phyloP scores from a whole-genome alignment of 1,140 invertebrate species.

The Nylanderia fulva region DNA sequence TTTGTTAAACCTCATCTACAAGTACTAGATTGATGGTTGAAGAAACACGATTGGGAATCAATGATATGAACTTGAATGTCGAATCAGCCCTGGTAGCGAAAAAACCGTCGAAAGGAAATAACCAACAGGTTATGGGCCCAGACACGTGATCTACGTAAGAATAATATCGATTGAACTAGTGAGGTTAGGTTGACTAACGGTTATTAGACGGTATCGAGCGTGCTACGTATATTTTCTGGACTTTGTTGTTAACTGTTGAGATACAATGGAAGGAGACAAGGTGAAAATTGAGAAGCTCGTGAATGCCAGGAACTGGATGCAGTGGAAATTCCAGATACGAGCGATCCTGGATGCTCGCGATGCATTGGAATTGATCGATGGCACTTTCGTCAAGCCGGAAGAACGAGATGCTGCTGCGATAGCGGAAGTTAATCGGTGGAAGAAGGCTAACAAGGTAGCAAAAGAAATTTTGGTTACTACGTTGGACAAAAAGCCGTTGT shows the following conservation, averaged over 20 bases:
- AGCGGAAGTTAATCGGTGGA: conserved; percentile 25
- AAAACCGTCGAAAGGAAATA: no score
- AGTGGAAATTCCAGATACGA: conserved; percentile 28
- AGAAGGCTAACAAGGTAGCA: conserved; percentile 65
- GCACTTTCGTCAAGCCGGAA: conserved; percentile 7
- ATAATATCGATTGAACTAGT: neutral
- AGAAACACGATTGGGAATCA: conserved; percentile 29
- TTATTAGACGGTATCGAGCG: neutral
- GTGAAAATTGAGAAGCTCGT: conserved; percentile 48
- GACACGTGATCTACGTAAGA: no score
- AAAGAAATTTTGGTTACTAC: conserved; percentile 69
- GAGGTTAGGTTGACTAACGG: neutral
- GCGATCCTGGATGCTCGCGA: conserved; percentile 46
- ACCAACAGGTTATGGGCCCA: no score
- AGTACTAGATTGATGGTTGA: conserved; percentile 48
- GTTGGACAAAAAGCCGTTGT: conserved; percentile 67
- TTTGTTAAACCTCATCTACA: no score
- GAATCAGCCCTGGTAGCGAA: conserved; percentile 32
- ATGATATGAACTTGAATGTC: neutral
- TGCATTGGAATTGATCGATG: conserved; percentile 40
- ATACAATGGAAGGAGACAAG: conserved; percentile 39
- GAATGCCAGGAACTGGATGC: conserved; percentile 41
- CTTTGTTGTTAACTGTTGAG: conserved; percentile 29
- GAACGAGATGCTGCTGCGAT: conserved; percentile 2
- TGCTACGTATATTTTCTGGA: conserved; percentile 32